phyloP scores from a whole-genome alignment of 2,797 vertebrate species.

The Balearica regulorum region DNA sequence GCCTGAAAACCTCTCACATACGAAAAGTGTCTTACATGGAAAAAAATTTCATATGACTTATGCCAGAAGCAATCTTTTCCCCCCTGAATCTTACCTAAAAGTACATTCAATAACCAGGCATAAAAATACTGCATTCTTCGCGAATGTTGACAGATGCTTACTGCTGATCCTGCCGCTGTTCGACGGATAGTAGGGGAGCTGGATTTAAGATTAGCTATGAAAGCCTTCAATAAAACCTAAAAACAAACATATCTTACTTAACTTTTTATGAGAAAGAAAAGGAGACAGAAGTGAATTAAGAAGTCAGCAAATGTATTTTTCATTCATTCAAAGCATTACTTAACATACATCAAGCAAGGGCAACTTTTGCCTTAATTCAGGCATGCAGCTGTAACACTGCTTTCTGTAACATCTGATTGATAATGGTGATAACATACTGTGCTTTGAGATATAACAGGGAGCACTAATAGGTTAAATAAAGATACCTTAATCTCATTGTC shows the following conservation, averaged over 20 bases:
- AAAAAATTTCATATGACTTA: not conserved
- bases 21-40: not conserved
- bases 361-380: not conserved
- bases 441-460: not conserved
- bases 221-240: slow-evolving; percentile 91
- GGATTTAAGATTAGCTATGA: slow-evolving; percentile 92
- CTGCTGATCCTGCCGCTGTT: slow-evolving; percentile 89
- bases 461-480: not conserved
- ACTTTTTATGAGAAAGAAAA: not conserved
- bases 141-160: slow-evolving; percentile 92
- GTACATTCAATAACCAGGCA: slow-evolving; percentile 94
- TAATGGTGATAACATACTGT: not conserved
- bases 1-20: not conserved
- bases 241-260: not conserved
- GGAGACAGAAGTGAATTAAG: not conserved
- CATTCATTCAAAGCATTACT: not conserved
- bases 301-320: not conserved
- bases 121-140: slow-evolving; percentile 92
- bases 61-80: not conserved
- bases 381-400: not conserved
- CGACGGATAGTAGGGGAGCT: slow-evolving; percentile 91
- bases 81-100: slow-evolving; percentile 81
- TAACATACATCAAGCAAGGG: not conserved
- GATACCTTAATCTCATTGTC: slow-evolving; percentile 97
- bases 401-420: not conserved